phyloP scores from a whole-genome alignment of 2,113 vertebrate genomes.

The Larimichthys polyactis region DNA sequence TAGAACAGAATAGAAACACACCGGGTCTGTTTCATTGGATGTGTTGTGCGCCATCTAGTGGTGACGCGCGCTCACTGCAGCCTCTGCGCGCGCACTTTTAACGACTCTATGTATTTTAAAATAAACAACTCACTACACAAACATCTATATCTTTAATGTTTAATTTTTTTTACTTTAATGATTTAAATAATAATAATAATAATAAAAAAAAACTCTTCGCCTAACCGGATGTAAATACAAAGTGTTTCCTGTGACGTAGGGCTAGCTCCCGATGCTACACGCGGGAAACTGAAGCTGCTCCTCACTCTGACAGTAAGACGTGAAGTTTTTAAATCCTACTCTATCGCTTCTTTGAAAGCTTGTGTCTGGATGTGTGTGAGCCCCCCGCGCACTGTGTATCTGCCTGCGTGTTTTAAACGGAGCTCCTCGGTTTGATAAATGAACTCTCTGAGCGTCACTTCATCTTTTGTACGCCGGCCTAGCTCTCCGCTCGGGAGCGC shows the following conservation, averaged over 20 bases:
- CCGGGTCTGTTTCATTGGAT: neutral
- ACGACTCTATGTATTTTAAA: neutral
- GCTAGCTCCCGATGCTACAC: slow-evolving; percentile 82
- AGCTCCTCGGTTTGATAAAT: neutral
- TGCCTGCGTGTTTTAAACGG: neutral
- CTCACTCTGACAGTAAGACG: slow-evolving; percentile 72
- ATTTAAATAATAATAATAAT: neutral
- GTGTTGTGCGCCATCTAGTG: slow-evolving; percentile 63
- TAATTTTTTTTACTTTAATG: accelerated
- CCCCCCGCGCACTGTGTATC: accelerated
- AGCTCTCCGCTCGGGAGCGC: slow-evolving; percentile 2
- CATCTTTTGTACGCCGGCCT: slow-evolving; percentile 55
- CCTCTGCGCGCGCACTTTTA: neutral
- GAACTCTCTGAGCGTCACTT: slow-evolving; percentile 2
- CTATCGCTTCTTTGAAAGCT: neutral
- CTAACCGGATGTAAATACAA: slow-evolving; percentile 71
- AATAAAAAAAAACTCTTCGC: neutral
- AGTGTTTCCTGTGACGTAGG: slow-evolving; percentile 76
- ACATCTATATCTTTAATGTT: accelerated
- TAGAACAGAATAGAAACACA: neutral
- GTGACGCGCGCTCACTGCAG: slow-evolving; percentile 36
- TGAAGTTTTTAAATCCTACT: slow-evolving; percentile 1
- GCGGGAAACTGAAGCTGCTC: slow-evolving; percentile 82
- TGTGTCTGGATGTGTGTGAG: accelerated
- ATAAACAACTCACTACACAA: neutral